Conservation (phyloP, 2,797 vertebrate genomes). For the Alosa sapidissima region DNA sequence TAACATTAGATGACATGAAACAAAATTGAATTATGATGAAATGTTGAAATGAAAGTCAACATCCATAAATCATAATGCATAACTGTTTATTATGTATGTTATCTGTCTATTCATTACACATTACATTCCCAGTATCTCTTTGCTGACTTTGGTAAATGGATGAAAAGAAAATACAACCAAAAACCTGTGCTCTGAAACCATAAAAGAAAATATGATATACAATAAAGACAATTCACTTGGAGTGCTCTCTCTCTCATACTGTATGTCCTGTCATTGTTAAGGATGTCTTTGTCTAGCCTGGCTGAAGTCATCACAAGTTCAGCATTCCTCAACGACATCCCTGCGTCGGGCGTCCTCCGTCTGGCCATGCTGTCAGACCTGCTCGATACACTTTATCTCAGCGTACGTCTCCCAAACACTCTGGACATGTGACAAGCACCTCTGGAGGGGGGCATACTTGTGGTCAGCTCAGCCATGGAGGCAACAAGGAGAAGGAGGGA, state of each 20-base stretch:
- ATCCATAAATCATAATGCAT: background rate
- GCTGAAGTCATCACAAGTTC: conserved; percentile 16
- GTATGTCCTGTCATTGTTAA: background rate
- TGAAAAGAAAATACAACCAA: too few relatives aligned
- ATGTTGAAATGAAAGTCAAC: background rate
- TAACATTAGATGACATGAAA: background rate
- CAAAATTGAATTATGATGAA: background rate
- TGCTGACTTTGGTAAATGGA: too few relatives aligned
- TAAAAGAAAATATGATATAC: too few relatives aligned
- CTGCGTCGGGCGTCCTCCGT: background rate
- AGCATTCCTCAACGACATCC: background rate
- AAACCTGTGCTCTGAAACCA: too few relatives aligned
- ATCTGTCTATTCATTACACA: too few relatives aligned
- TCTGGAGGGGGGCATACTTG: too few relatives aligned
- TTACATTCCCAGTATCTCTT: background rate
- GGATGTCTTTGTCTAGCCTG: background rate
- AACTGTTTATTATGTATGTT: too few relatives aligned
- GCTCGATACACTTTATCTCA: conserved; percentile 27
- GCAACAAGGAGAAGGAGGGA: background rate
- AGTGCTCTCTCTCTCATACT: background rate
- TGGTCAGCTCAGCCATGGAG: background rate
- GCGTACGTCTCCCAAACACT: background rate
- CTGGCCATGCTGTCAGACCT: background rate
- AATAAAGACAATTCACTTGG: background rate
- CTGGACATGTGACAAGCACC: conserved; percentile 5